Evolutionary conservation across 1,140 invertebrate genomes (phyloP).

Genomic region (Pseudomyrmex dendroicus): DNA sequence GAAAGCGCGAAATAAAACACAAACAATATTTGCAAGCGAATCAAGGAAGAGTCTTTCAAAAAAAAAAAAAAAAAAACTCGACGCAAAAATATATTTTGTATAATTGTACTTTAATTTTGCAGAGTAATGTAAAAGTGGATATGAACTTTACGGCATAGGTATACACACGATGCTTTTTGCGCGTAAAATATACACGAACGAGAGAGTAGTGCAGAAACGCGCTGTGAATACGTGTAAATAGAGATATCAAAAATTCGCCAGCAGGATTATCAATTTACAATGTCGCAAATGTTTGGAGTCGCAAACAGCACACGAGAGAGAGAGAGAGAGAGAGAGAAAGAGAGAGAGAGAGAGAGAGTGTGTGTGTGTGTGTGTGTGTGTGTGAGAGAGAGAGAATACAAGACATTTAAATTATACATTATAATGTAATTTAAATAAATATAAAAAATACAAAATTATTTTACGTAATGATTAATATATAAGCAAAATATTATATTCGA

Average conservation of each 20-base stretch:
- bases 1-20: too few species aligned
- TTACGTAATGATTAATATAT: neutral
- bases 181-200: constrained; percentile 12
- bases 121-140: constrained; percentile 32
- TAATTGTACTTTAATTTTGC: constrained; percentile 36
- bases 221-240: constrained; percentile 17
- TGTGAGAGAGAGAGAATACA: neutral
- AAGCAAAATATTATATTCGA: too few species aligned
- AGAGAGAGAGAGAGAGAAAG: too few species aligned
- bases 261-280: constrained; percentile 37
- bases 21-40: too few species aligned
- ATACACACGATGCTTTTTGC: neutral
- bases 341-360: too few species aligned
- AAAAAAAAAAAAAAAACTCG: too few species aligned
- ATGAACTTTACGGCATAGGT: constrained; percentile 1
- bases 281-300: constrained; percentile 14
- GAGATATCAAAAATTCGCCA: constrained; percentile 28
- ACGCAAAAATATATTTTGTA: constrained; percentile 11
- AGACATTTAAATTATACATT: neutral
- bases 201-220: constrained; percentile 15
- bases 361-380: too few species aligned
- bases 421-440: constrained; percentile 3
- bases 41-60: too few species aligned
- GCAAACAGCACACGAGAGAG: neutral
- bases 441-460: constrained; percentile 8